Evolutionary conservation across 2,113 vertebrate genomes (phyloP), one percentile per base, ranked within the genome.

Genomic region (Siphamia tubifer): DNA sequence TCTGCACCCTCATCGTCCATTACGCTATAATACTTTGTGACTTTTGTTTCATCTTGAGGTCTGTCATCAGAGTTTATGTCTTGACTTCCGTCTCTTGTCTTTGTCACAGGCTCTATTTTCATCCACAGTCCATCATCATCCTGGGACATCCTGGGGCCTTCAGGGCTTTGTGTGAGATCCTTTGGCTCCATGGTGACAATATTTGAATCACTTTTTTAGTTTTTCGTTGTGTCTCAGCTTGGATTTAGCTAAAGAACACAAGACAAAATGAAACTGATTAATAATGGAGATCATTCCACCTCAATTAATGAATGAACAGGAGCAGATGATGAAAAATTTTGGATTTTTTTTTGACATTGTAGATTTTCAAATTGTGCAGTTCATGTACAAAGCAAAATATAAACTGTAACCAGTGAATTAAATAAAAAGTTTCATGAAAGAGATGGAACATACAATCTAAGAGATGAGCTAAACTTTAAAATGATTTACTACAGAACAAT

Each of bases 1-100:
- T 79, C 69, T 4, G 15, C 25, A 2, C 39, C 67, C 42, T 70
- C 81, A 8, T 79, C 74, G 7, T 78, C 68, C 68, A 71, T 75
- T 21, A 68, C 25, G 5, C 65, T 20, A 27, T 43, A 34, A 55
- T 79, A 66, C 21, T 36, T 49, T 1, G 13, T 21, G 4, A 11
- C 5, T 8, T 36, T 30, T 4, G 30, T 21, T 35, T 52, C 15
- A n/a, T 31, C 54, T 32, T 12, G 19, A 4, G 45, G 17, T 4
- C 6, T 30, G 16, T 63, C 52, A 25, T 13, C 28, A 38, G 25
- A 27, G 15, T 4, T 35, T 2, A 24, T n/a, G 5, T 52, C 57
- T 25, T 13, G 15, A 35, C 17, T 16, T 12, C 6, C 20, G 12
- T 43, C 20, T 15, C 17, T 20, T 10, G 1, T 62, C 3, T 58